phyloP scores from a whole-genome alignment of 1,140 invertebrate genomes.

The Pantala flavescens region DNA sequence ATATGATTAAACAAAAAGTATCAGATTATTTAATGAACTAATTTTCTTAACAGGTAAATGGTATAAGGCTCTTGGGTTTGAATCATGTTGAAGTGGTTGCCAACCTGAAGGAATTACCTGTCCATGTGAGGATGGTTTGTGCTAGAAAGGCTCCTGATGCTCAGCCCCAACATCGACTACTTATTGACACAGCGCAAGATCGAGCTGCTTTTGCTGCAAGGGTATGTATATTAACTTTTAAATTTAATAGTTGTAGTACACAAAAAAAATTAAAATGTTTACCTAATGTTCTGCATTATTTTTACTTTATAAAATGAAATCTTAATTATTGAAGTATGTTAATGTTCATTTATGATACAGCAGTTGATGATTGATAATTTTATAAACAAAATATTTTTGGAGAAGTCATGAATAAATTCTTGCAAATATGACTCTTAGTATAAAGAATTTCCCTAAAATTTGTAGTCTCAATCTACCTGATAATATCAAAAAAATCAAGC shows the following conservation, averaged over 20 bases:
- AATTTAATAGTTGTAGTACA: too few relatives aligned
- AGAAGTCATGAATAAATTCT: too few relatives aligned
- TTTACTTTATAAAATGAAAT: slow-evolving; percentile 17
- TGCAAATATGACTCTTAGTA: too few relatives aligned
- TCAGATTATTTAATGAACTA: too few relatives aligned
- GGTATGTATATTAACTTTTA: slow-evolving; percentile 36
- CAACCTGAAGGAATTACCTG: slow-evolving; percentile 87
- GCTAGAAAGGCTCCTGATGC: slow-evolving; percentile 43
- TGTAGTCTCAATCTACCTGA: too few relatives aligned
- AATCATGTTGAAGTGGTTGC: slow-evolving; percentile 93
- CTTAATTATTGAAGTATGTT: background rate
- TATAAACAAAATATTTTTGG: too few relatives aligned
- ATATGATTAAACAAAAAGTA: too few relatives aligned
- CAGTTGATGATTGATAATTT: too few relatives aligned
- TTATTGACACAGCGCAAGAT: slow-evolving; percentile 56
- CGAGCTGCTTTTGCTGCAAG: slow-evolving; percentile 57
- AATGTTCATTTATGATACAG: too few relatives aligned
- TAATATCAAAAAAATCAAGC: too few relatives aligned
- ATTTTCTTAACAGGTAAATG: slow-evolving; percentile 70
- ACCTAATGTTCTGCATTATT: slow-evolving; percentile 17
- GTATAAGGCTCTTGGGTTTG: slow-evolving; percentile 84
- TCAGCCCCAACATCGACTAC: slow-evolving; percentile 44
- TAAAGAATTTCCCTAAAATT: too few relatives aligned
- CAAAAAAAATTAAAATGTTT: slow-evolving; percentile 12
- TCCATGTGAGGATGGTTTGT: slow-evolving; percentile 89